Percentiles rank a stretch among this genome's conserved stretches.
These are phyloP conservation scores for Tanypteryx hageni DNA, from an alignment of 2,888 invertebrate genomes.

Conservation along the genomic window DNA sequence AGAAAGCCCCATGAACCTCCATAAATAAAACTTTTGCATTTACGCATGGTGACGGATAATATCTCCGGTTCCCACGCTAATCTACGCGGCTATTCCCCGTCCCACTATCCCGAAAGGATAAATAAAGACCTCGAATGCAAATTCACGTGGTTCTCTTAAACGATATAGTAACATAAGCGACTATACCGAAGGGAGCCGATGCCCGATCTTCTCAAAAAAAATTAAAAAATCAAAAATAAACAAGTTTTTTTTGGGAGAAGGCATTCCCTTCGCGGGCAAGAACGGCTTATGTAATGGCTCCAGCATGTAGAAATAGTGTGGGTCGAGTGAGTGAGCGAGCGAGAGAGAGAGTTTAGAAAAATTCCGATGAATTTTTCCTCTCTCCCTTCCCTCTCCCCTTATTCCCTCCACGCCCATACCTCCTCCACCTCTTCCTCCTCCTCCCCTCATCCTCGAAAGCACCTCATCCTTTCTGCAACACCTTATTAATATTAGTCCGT, in stretches of 20 bases:
- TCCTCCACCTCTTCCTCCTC: background rate
- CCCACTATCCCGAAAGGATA: background rate
- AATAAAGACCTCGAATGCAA: background rate
- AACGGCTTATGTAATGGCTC: no score
- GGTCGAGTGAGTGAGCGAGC: no score
- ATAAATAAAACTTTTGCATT: constrained; percentile 49
- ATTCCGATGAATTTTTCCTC: background rate
- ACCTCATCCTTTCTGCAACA: background rate
- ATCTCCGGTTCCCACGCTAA: background rate
- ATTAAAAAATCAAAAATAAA: no score
- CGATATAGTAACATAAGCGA: background rate
- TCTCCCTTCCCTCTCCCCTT: background rate
- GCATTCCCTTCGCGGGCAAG: no score
- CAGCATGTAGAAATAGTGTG: no score
- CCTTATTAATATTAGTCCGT: constrained; percentile 32
- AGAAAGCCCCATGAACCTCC: background rate
- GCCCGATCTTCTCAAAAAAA: no score
- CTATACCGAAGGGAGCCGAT: no score
- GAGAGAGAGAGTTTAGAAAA: no score
- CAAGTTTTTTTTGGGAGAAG: no score
- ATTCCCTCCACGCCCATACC: background rate
- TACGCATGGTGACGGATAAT: constrained; percentile 3
- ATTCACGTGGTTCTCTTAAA: background rate
- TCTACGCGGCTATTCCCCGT: no score
- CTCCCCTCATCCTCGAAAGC: background rate